phyloP scores from a whole-genome alignment of 2,888 invertebrate species.

The Gisinianus flammeolus region DNA sequence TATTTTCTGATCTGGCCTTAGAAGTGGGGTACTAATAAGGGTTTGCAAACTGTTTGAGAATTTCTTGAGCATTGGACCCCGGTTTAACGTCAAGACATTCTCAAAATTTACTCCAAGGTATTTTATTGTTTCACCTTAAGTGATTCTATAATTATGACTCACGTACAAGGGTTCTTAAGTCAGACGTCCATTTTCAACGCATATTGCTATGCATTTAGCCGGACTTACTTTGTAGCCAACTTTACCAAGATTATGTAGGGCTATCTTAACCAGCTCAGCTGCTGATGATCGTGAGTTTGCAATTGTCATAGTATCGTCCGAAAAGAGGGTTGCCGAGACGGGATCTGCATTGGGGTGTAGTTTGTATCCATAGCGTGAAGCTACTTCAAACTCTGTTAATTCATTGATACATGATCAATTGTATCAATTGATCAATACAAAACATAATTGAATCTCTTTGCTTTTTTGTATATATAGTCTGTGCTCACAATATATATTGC shows the following conservation, averaged over 20 bases:
- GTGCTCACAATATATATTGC: too few species aligned
- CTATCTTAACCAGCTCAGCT: neutral
- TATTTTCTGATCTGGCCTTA: slow-evolving; percentile 3
- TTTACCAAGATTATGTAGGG: too few species aligned
- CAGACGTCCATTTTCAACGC: neutral
- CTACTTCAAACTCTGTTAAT: too few species aligned
- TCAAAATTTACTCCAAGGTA: neutral
- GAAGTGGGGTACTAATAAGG: neutral
- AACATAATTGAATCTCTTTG: too few species aligned
- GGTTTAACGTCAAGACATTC: neutral
- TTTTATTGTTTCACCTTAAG: too few species aligned
- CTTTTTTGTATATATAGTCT: too few species aligned
- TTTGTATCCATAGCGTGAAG: too few species aligned
- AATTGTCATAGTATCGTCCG: neutral
- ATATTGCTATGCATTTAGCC: neutral
- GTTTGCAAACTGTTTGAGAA: neutral
- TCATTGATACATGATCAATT: too few species aligned
- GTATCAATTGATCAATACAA: too few species aligned
- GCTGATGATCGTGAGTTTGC: neutral
- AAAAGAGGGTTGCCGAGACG: too few species aligned
- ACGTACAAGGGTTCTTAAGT: neutral
- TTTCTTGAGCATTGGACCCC: neutral
- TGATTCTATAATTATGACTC: neutral
- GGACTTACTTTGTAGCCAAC: neutral
- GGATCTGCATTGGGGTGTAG: too few species aligned